Percentiles rank a stretch among this genome's conserved stretches.
Conservation (phyloP, 2,797 vertebrate species). For the Typhlichthys eigenmanni region DNA sequence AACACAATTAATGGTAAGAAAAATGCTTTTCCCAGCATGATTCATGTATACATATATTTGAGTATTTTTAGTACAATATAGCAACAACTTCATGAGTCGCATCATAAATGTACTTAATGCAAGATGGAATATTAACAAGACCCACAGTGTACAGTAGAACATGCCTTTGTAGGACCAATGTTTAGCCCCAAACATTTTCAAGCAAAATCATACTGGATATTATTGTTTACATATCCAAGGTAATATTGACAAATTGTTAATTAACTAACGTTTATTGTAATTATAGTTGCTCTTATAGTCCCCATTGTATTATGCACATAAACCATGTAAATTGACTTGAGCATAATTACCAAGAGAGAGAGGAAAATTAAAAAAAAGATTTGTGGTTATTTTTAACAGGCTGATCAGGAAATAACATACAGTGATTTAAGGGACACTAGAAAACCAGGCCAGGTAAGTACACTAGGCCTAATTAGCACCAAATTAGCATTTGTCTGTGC, state of each 20-base stretch:
- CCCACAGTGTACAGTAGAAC: no score
- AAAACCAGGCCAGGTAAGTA: slow-evolving; percentile 2
- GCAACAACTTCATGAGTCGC: background rate
- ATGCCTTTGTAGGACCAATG: no score
- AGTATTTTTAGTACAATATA: background rate
- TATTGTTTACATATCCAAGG: no score
- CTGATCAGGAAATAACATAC: slow-evolving; percentile 1
- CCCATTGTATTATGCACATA: background rate
- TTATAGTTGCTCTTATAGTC: no score
- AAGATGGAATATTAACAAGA: background rate
- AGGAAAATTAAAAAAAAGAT: background rate
- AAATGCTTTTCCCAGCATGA: background rate
- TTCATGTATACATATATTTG: background rate
- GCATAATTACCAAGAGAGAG: background rate
- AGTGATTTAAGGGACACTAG: background rate
- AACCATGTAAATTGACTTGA: background rate
- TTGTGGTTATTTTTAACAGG: background rate
- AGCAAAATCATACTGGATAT: background rate
- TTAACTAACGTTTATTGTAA: no score
- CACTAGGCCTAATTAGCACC: background rate
- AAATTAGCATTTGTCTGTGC: background rate
- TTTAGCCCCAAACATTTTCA: no score
- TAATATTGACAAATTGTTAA: no score
- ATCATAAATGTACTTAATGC: background rate
- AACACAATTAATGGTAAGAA: slow-evolving; percentile 19